These are phyloP conservation scores for Lagocephalus sceleratus DNA, from an alignment of 2,797 vertebrate genomes.

Conservation along the genomic window DNA sequence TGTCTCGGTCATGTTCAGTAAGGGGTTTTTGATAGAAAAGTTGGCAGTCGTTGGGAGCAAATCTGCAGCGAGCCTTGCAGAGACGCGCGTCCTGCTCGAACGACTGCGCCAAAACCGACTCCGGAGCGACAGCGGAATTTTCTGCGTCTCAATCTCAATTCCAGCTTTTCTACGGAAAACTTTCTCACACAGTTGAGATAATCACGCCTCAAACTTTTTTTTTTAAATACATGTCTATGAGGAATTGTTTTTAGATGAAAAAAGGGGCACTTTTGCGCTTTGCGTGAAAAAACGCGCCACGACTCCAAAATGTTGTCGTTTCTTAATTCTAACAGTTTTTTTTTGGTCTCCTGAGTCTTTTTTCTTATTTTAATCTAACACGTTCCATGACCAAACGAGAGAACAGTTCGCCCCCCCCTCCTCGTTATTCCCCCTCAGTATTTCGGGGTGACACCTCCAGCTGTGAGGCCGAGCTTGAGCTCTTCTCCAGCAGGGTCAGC, in stretches of 20 bases:
- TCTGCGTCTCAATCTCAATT: too few relatives aligned
- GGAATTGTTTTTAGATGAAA: too few relatives aligned
- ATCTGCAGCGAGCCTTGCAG: slow-evolving; percentile 12
- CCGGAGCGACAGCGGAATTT: too few relatives aligned
- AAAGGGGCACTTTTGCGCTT: too few relatives aligned
- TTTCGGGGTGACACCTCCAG: slow-evolving; percentile 73
- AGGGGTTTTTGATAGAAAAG: neutral
- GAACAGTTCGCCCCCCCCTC: slow-evolving; percentile 62
- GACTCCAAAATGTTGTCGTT: neutral
- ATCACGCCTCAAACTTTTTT: too few relatives aligned
- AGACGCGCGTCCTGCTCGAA: slow-evolving; percentile 10
- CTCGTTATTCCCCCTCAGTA: slow-evolving; percentile 56
- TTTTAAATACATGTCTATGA: too few relatives aligned
- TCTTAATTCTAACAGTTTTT: neutral
- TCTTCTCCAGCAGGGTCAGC: slow-evolving; percentile 56
- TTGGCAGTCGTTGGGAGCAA: slow-evolving; percentile 28
- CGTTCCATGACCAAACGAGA: slow-evolving; percentile 72
- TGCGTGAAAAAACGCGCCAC: too few relatives aligned
- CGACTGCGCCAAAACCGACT: too few relatives aligned
- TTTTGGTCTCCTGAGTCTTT: neutral
- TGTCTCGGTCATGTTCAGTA: slow-evolving; percentile 20
- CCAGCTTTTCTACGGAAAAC: too few relatives aligned
- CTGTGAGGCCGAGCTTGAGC: slow-evolving; percentile 65
- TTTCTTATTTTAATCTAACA: slow-evolving; percentile 65
- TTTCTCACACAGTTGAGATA: too few relatives aligned